These are phyloP conservation scores for Pollachius pollachius DNA, from an alignment of 2,113 vertebrate genomes.

Conservation along the genomic window DNA sequence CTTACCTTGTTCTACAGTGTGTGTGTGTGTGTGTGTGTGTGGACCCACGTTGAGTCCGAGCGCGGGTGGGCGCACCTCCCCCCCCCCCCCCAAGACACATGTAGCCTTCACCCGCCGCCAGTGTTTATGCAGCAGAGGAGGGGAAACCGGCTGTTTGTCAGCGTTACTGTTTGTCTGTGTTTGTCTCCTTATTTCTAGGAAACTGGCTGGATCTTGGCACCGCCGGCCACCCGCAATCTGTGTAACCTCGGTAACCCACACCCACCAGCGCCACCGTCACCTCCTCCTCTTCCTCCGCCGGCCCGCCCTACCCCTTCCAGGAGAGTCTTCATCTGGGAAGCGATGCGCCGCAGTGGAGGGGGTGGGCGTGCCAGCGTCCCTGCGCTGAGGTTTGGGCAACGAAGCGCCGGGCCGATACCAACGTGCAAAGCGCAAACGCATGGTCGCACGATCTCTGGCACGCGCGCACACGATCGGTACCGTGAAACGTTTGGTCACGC, in stretches of 20 bases:
- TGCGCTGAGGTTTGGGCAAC: conserved; percentile 45
- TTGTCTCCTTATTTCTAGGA: conserved; percentile 48
- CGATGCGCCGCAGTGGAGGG: conserved; percentile 41
- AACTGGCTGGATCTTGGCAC: conserved; percentile 59
- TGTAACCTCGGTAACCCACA: conserved; percentile 50
- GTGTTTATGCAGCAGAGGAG: too few relatives aligned
- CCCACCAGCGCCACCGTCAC: conserved; percentile 40
- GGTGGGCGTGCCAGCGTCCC: conserved; percentile 40
- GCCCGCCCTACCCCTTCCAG: conserved; percentile 34
- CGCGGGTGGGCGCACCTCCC: conserved; percentile 37
- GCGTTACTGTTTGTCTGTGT: conserved; percentile 2
- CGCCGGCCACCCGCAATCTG: conserved; percentile 39
- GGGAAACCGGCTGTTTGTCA: too few relatives aligned
- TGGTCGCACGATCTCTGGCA: background rate
- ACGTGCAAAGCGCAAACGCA: background rate
- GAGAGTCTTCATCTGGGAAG: conserved; percentile 47
- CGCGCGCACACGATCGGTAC: background rate
- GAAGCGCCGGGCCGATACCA: conserved; percentile 24
- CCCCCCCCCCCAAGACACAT: too few relatives aligned
- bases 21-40: conserved; percentile 22
- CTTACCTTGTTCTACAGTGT: conserved; percentile 11
- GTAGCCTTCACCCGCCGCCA: too few relatives aligned
- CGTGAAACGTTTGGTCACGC: background rate
- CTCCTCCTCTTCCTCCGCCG: conserved; percentile 35
- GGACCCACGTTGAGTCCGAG: conserved; percentile 33